Conservation (phyloP, 2,113 vertebrate species). For the Himantopus leucocephalus region DNA sequence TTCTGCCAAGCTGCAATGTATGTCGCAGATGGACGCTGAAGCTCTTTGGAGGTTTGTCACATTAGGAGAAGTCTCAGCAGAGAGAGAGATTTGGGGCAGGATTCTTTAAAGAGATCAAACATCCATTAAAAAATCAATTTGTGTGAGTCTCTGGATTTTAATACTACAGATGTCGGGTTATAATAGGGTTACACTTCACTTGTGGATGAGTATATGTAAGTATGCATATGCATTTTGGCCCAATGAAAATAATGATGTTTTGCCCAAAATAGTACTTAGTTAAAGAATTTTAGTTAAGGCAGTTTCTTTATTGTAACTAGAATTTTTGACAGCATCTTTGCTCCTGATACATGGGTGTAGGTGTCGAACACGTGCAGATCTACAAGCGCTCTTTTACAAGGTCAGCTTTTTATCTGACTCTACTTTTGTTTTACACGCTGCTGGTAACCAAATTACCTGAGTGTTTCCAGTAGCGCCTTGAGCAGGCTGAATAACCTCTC, state of each 20-base stretch:
- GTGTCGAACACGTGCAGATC: not conserved
- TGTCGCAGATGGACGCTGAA: not conserved
- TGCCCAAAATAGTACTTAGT: not conserved
- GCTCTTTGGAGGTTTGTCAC: not conserved
- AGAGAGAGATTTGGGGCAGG: not conserved
- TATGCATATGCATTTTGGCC: not conserved
- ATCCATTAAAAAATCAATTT: not conserved
- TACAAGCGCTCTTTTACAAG: not conserved
- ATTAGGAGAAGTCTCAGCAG: not conserved
- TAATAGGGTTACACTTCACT: not conserved
- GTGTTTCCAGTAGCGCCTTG: not conserved
- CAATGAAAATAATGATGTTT: not conserved
- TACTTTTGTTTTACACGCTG: not conserved
- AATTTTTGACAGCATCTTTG: not conserved
- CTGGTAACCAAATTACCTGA: not conserved
- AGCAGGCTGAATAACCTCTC: not conserved
- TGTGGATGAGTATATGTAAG: not conserved
- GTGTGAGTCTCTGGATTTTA: not conserved
- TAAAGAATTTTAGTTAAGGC: not conserved
- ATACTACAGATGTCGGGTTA: not conserved
- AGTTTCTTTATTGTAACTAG: not conserved
- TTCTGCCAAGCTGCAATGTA: not conserved
- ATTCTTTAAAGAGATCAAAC: not conserved
- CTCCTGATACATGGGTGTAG: not conserved
- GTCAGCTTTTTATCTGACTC: not conserved